Percentiles rank a stretch among this genome's conserved stretches.
Evolutionary conservation across 2,797 vertebrate genomes (phyloP).

Genomic region (Erithacus rubecula): DNA sequence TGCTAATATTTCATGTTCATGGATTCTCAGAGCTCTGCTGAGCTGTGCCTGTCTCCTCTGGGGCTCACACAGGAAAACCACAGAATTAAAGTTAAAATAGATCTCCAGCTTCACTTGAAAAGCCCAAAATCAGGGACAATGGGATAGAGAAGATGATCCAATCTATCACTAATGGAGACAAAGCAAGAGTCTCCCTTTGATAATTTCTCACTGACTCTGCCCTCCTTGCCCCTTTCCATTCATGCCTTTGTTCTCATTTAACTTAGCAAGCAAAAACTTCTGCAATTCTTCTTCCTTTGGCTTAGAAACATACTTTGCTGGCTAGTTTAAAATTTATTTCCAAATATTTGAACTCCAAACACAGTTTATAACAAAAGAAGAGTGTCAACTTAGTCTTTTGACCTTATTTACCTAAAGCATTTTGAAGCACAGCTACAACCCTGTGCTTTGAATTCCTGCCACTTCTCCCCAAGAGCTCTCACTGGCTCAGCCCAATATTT

Average conservation of each 20-base stretch:
- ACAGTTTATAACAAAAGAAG: not conserved
- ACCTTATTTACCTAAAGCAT: constrained; percentile 23
- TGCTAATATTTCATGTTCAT: not conserved
- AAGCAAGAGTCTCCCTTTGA: not conserved
- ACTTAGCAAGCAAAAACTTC: not conserved
- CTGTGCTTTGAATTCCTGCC: not conserved
- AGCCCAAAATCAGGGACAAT: not conserved
- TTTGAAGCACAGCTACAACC: not conserved
- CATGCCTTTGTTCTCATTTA: not conserved
- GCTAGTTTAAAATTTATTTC: not conserved
- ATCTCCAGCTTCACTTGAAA: not conserved
- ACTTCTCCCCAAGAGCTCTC: not conserved
- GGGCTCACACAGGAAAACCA: not conserved
- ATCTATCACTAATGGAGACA: not conserved
- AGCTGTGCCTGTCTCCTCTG: not conserved
- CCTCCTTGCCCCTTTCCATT: not conserved
- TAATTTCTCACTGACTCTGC: not conserved
- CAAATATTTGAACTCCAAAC: not conserved
- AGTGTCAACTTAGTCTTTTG: constrained; percentile 4
- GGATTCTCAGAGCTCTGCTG: not conserved
- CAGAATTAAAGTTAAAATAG: not conserved
- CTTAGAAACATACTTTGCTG: not conserved
- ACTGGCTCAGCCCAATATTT: not conserved
- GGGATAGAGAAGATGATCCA: not conserved
- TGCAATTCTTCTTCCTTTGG: not conserved